These are phyloP conservation scores for Hydra vulgaris DNA, from an alignment of 30 jellyfish, hydroid and myxozoan genomes.

Conservation along the genomic window DNA sequence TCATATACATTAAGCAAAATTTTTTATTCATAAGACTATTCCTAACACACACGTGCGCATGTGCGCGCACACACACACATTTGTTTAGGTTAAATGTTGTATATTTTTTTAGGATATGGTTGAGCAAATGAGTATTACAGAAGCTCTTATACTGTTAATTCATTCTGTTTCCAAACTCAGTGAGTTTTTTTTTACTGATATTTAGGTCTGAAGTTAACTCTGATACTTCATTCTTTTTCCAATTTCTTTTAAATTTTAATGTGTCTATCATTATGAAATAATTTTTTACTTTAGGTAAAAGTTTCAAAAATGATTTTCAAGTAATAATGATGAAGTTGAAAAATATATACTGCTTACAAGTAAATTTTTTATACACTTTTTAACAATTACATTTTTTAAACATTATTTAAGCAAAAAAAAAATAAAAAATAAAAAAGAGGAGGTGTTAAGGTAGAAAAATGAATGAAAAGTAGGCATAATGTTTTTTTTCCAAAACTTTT, in stretches of 20 bases:
- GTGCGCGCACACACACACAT: no score
- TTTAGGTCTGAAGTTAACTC: background rate
- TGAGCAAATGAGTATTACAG: constrained; percentile 18
- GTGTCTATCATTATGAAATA: background rate
- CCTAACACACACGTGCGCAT: no score
- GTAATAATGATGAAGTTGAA: background rate
- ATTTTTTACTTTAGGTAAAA: background rate
- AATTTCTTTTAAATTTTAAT: background rate
- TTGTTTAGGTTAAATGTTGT: no score
- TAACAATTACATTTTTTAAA: no score
- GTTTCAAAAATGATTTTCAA: background rate
- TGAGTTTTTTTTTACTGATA: constrained; percentile 1
- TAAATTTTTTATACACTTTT: no score
- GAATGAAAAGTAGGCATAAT: no score
- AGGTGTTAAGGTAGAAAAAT: no score
- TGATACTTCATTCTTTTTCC: background rate
- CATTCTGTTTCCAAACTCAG: constrained; percentile 8
- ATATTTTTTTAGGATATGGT: constrained; percentile 19
- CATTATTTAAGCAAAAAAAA: no score
- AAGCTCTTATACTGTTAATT: constrained; percentile 19
- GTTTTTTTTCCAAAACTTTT: no score
- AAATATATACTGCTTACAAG: background rate
- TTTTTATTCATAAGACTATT: no score
- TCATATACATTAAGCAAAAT: no score
- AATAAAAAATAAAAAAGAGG: no score